Percentiles rank a stretch among this genome's conserved stretches.
phyloP scores from a whole-genome alignment of 1,140 invertebrate genomes.

The Drosophila murphyi region DNA sequence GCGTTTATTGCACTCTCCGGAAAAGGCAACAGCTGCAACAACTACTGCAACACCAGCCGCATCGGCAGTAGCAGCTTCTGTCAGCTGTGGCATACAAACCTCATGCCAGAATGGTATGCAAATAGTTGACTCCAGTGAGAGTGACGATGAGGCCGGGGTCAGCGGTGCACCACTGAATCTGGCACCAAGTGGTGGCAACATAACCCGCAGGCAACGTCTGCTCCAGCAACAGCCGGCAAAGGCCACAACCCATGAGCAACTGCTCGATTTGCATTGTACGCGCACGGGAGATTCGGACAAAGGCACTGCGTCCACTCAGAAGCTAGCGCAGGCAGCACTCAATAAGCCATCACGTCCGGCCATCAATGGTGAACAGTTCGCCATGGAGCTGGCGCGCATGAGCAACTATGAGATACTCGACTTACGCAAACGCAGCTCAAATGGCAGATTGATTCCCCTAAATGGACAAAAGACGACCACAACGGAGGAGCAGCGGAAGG shows the following conservation, averaged over 20 bases:
- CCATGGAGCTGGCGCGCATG: slow-evolving; percentile 61
- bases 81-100: slow-evolving; percentile 24
- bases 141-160: slow-evolving; percentile 5
- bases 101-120: slow-evolving; percentile 15
- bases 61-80: neutral
- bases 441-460: slow-evolving; percentile 28
- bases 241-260: slow-evolving; percentile 21
- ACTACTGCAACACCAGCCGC: neutral
- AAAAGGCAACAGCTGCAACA: neutral
- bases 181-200: slow-evolving; percentile 37
- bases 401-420: slow-evolving; percentile 74
- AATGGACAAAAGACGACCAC: slow-evolving; percentile 11
- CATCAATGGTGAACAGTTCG: slow-evolving; percentile 74
- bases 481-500: slow-evolving; percentile 17
- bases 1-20: neutral
- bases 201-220: slow-evolving; percentile 1
- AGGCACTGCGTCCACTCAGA: neutral
- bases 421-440: slow-evolving; percentile 72
- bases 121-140: slow-evolving; percentile 35
- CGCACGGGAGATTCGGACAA: neutral
- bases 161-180: slow-evolving; percentile 50
- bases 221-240: neutral
- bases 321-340: slow-evolving; percentile 7
- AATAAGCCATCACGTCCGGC: slow-evolving; percentile 64
- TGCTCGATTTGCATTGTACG: slow-evolving; percentile 56